Percentiles rank a stretch among this genome's conserved stretches.
phyloP scores from a whole-genome alignment of 2,797 vertebrate genomes.

The Brotula barbata region DNA sequence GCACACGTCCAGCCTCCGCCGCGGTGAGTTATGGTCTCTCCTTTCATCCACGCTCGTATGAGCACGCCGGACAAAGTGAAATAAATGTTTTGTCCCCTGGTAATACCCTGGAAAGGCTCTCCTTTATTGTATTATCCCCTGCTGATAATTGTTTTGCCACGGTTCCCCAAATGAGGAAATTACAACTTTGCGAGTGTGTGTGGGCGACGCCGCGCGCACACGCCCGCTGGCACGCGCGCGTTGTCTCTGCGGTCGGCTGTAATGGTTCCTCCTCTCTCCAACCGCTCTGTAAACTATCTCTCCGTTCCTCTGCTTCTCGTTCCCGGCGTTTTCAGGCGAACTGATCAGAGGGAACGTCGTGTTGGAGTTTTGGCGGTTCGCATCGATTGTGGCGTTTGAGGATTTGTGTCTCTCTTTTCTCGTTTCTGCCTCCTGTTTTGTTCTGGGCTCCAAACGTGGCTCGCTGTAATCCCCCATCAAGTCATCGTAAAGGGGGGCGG shows the following conservation, averaged over 20 bases:
- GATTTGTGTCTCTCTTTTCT: constrained; percentile 67
- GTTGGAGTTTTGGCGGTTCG: constrained; percentile 40
- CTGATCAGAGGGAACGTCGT: constrained; percentile 43
- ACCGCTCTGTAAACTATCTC: constrained; percentile 33
- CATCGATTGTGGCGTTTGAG: constrained; percentile 60
- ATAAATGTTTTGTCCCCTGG: constrained; percentile 69
- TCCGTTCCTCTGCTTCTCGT: constrained; percentile 2
- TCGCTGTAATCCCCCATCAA: constrained; percentile 57
- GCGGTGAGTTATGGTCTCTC: constrained; percentile 52
- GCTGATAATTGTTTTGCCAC: constrained; percentile 69
- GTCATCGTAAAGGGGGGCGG: constrained; percentile 43
- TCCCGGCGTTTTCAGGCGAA: constrained; percentile 44
- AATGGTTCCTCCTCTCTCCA: constrained; percentile 57
- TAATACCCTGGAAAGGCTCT: constrained; percentile 67
- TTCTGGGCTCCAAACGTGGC: constrained; percentile 44
- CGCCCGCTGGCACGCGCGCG: not conserved
- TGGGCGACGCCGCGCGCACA: constrained; percentile 27
- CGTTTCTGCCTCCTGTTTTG: constrained; percentile 55
- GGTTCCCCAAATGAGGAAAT: constrained; percentile 66
- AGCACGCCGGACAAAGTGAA: constrained; percentile 68
- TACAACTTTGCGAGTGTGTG: constrained; percentile 44
- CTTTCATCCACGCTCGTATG: constrained; percentile 42
- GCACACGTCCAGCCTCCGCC: too few relatives aligned
- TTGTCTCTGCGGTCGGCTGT: constrained; percentile 30
- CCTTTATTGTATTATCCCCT: constrained; percentile 70